Percentiles rank a stretch among this genome's conserved stretches.
phyloP scores from a whole-genome alignment of 1,140 invertebrate genomes.

The Dinothrombium tinctorium region DNA sequence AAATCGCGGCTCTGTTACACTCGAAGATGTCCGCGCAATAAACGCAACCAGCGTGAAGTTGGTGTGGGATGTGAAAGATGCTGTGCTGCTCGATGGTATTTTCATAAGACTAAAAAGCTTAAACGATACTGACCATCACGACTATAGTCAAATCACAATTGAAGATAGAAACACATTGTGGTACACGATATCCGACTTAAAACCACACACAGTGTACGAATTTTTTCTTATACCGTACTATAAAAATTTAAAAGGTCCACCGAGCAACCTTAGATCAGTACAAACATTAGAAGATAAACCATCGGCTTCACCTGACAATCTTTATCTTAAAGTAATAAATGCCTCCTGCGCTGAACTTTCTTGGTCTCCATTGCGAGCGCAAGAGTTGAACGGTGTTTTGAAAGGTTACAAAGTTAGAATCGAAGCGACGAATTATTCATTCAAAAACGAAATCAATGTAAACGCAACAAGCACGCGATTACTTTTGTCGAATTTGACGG shows the following conservation, averaged over 20 bases:
- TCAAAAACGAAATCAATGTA: neutral
- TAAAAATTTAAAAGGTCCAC: slow-evolving; percentile 54
- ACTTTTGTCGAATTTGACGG: slow-evolving; percentile 40
- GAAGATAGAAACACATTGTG: slow-evolving; percentile 26
- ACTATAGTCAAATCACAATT: slow-evolving; percentile 48
- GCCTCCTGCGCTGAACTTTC: neutral
- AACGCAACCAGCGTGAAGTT: no score
- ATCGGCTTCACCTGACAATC: slow-evolving; percentile 2
- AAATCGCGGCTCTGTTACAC: no score
- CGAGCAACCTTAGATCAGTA: slow-evolving; percentile 26
- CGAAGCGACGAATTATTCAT: neutral
- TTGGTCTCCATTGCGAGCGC: neutral
- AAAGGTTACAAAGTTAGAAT: neutral
- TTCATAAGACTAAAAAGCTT: no score
- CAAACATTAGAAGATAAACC: slow-evolving; percentile 23
- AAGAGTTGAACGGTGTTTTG: neutral
- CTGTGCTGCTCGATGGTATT: no score
- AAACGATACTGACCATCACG: slow-evolving; percentile 39
- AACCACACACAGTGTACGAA: slow-evolving; percentile 59
- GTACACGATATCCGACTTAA: slow-evolving; percentile 35
- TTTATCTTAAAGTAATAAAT: neutral
- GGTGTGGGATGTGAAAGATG: no score
- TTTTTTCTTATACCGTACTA: slow-evolving; percentile 64
- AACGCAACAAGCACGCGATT: no score
- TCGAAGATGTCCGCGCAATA: no score